phyloP scores from a whole-genome alignment of 1,140 invertebrate genomes.

The Zaprionus tsacasi region DNA sequence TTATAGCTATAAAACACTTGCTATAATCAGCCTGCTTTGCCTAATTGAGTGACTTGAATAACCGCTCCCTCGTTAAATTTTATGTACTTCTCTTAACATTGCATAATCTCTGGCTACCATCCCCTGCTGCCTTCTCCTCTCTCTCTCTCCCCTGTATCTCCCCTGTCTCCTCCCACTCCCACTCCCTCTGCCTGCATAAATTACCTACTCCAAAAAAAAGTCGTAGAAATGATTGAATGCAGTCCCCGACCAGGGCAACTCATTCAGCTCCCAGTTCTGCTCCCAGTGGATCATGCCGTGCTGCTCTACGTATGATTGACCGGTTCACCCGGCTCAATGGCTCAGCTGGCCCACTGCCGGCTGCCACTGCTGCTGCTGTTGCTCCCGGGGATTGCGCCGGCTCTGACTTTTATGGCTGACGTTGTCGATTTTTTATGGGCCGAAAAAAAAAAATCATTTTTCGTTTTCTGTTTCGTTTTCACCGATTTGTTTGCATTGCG shows the following conservation, averaged over 20 bases:
- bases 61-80: neutral
- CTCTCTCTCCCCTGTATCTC: conserved; percentile 35
- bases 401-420: conserved; percentile 78
- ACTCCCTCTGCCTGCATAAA: conserved; percentile 51
- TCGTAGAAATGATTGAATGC: conserved; percentile 74
- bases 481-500: conserved; percentile 78
- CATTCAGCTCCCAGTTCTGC: neutral
- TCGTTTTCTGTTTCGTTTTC: conserved; percentile 29
- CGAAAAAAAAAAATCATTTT: conserved; percentile 59
- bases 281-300: conserved; percentile 12
- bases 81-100: neutral
- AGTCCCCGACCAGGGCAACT: conserved; percentile 36
- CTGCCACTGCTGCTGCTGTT: neutral
- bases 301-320: conserved; percentile 70
- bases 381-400: conserved; percentile 73
- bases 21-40: neutral
- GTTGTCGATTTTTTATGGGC: conserved; percentile 79
- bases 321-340: conserved; percentile 42
- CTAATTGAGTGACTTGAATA: neutral
- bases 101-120: neutral
- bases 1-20: too few species aligned
- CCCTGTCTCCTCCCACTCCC: neutral
- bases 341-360: conserved; percentile 37
- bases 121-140: conserved; percentile 3
- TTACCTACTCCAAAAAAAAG: conserved; percentile 66